These are phyloP conservation scores for Argya squamiceps DNA, from an alignment of 2,797 vertebrate species.

Conservation along the genomic window DNA sequence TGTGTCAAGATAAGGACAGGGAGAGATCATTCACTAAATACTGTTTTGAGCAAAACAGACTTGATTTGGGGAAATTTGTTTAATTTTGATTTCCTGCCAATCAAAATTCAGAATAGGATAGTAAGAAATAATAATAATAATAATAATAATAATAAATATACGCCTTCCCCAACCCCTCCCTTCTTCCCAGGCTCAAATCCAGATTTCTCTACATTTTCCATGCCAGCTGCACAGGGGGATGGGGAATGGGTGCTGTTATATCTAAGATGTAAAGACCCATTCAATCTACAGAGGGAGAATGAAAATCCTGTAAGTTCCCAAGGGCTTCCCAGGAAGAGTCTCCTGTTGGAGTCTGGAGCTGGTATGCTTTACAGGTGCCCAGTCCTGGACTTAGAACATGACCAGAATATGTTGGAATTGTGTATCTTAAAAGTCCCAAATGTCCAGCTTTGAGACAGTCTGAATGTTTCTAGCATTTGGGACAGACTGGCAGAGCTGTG, in stretches of 20 bases:
- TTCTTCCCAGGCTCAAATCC: neutral
- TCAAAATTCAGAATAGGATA: neutral
- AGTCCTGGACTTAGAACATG: neutral
- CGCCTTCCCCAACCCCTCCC: rapidly evolving
- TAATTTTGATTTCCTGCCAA: neutral
- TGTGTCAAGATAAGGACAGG: neutral
- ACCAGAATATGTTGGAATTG: neutral
- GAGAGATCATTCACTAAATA: neutral
- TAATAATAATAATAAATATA: too few species aligned
- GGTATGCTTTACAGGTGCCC: rapidly evolving
- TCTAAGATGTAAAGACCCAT: neutral
- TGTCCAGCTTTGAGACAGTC: neutral
- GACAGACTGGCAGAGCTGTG: neutral
- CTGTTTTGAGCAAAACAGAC: neutral
- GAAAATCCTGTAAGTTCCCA: neutral
- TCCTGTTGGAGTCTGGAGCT: neutral
- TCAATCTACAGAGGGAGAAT: neutral
- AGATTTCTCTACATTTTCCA: neutral
- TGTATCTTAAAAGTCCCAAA: neutral
- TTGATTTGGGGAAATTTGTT: neutral
- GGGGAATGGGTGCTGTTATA: neutral
- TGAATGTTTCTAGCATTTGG: neutral
- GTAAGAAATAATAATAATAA: neutral
- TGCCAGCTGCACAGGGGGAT: rapidly evolving
- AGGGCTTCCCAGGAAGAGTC: neutral